Conservation (phyloP, 2,797 vertebrate species). For the Merluccius polli region DNA sequence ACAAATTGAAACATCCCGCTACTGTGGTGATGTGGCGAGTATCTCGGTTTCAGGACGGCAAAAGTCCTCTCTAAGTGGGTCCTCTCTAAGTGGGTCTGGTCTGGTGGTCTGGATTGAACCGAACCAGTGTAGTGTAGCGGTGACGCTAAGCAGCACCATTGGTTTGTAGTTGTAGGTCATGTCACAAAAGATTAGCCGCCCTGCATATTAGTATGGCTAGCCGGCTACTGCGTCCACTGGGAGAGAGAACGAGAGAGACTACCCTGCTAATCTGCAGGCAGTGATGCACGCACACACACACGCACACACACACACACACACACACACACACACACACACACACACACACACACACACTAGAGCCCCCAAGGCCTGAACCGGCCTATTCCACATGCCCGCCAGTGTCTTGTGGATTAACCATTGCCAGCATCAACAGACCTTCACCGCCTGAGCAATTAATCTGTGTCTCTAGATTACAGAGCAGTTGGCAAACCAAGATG, state of each 20-base stretch:
- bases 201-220: not conserved
- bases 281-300: too few species aligned
- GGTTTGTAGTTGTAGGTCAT: not conserved
- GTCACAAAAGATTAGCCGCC: not conserved
- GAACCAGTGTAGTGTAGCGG: not conserved
- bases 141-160: not conserved
- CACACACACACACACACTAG: slow-evolving; percentile 2
- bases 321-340: not conserved
- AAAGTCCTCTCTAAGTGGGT: not conserved
- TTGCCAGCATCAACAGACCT: slow-evolving; percentile 48
- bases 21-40: not conserved
- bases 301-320: not conserved
- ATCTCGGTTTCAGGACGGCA: not conserved
- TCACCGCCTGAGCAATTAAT: slow-evolving; percentile 39
- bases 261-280: too few species aligned
- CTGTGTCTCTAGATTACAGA: slow-evolving; percentile 46
- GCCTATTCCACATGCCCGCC: slow-evolving; percentile 55
- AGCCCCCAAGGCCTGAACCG: not conserved
- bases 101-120: not conserved
- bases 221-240: not conserved
- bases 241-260: not conserved
- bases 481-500: slow-evolving; percentile 14
- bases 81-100: not conserved
- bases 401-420: slow-evolving; percentile 56
- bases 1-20: not conserved